phyloP scores from a whole-genome alignment of 2,888 invertebrate genomes.

The Diabrotica balteata region DNA sequence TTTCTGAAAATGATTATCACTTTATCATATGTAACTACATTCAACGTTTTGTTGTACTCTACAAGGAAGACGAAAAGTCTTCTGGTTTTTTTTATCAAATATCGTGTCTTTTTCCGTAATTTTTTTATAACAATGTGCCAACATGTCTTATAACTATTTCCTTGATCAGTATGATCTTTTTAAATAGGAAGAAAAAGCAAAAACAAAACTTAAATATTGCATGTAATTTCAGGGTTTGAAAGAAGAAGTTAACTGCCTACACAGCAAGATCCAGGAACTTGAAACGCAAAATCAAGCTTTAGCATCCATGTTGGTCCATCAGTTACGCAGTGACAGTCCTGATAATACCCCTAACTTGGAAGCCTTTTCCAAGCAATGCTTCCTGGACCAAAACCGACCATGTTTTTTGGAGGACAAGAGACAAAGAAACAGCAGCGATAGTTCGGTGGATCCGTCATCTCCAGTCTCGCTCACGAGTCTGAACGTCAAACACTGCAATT shows the following conservation, averaged over 20 bases:
- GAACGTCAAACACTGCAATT: conserved; percentile 58
- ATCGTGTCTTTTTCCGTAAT: no score
- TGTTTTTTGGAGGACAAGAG: conserved; percentile 28
- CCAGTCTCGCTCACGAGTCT: conserved; percentile 49
- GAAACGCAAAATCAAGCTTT: conserved; percentile 80
- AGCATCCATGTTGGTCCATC: conserved; percentile 73
- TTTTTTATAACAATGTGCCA: no score
- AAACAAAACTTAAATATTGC: no score
- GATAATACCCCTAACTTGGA: conserved; percentile 35
- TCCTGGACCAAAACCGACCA: conserved; percentile 1
- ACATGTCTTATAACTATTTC: no score
- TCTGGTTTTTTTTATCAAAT: no score
- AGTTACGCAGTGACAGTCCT: conserved; percentile 61
- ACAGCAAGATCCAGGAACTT: conserved; percentile 77
- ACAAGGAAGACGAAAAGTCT: no score
- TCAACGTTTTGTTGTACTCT: no score
- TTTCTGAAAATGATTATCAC: no score
- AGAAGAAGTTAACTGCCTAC: conserved; percentile 78
- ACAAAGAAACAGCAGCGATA: conserved; percentile 21
- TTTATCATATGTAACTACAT: no score
- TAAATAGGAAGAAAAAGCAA: no score
- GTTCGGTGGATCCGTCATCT: conserved; percentile 21
- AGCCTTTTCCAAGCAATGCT: conserved; percentile 34
- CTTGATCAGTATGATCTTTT: no score
- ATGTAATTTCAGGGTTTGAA: conserved; percentile 68